These are phyloP conservation scores for human DNA, from an alignment of 2,113 vertebrate genomes.

Conservation along the genomic window DNA sequence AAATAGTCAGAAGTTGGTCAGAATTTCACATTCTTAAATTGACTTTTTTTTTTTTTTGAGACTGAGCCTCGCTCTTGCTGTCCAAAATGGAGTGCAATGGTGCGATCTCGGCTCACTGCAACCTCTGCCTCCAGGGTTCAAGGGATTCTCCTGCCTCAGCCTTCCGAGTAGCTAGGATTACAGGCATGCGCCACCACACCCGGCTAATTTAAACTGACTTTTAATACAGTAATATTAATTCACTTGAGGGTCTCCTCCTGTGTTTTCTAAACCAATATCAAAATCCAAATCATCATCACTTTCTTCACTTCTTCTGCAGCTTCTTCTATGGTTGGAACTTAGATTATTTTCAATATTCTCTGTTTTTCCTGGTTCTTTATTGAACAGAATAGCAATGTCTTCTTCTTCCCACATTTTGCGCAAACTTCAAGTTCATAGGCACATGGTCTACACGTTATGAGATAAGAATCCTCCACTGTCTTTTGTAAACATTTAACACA, in stretches of 20 bases:
- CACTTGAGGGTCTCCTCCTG: slow-evolving; percentile 60
- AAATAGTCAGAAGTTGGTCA: not conserved
- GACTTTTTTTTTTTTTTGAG: not conserved
- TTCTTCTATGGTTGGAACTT: not conserved
- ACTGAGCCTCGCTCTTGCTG: too few species aligned
- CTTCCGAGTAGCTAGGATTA: too few species aligned
- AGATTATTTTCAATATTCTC: slow-evolving; percentile 62
- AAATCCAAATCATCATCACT: slow-evolving; percentile 79
- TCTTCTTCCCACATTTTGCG: slow-evolving; percentile 96
- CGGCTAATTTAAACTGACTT: not conserved
- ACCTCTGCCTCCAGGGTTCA: too few species aligned
- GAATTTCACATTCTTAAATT: slow-evolving; percentile 48
- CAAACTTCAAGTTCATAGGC: slow-evolving; percentile 92
- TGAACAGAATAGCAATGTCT: slow-evolving; percentile 89
- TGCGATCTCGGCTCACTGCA: too few species aligned
- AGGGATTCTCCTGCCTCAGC: too few species aligned
- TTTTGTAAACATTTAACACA: slow-evolving; percentile 95
- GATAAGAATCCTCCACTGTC: slow-evolving; percentile 94
- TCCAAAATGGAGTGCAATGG: too few species aligned
- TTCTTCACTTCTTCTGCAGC: slow-evolving; percentile 57
- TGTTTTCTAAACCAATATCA: slow-evolving; percentile 67
- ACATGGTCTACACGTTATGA: slow-evolving; percentile 93
- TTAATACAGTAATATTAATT: not conserved
- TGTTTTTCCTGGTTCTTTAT: slow-evolving; percentile 72
- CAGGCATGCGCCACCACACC: too few species aligned